phyloP scores from a whole-genome alignment of 2,888 invertebrate species.

The Clistopyga incitator region DNA sequence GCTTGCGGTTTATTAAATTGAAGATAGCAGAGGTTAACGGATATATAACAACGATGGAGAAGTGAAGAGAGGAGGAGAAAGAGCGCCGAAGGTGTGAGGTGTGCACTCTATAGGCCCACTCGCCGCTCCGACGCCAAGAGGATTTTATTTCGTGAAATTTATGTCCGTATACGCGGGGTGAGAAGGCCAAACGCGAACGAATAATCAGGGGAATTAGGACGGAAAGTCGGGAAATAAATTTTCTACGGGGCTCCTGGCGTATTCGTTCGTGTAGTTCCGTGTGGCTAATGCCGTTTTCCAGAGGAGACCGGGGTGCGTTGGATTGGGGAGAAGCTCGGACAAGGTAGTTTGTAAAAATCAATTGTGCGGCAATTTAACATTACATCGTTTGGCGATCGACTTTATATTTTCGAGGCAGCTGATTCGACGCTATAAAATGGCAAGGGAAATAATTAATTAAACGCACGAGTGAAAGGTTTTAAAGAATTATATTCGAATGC shows the following conservation, averaged over 20 bases:
- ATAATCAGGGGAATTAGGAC: constrained; percentile 58
- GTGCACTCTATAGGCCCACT: constrained; percentile 14
- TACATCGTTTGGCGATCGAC: not conserved
- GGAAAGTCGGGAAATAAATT: constrained; percentile 64
- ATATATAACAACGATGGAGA: constrained; percentile 35
- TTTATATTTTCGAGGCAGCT: not conserved
- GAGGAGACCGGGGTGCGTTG: not conserved
- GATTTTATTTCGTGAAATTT: constrained; percentile 51
- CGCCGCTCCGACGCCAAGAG: constrained; percentile 23
- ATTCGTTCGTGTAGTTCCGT: constrained; percentile 29
- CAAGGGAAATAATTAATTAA: not conserved
- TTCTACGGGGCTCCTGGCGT: constrained; percentile 45
- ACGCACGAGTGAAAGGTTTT: too few relatives aligned
- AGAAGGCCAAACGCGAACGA: constrained; percentile 35
- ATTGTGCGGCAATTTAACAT: not conserved
- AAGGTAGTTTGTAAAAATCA: not conserved
- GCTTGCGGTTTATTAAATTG: constrained; percentile 44
- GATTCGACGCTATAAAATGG: not conserved
- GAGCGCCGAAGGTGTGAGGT: not conserved
- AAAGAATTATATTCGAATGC: too few relatives aligned
- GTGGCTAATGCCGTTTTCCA: not conserved
- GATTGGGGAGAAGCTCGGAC: not conserved
- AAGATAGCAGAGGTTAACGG: constrained; percentile 47
- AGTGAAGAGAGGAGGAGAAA: constrained; percentile 9
- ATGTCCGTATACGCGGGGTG: constrained; percentile 42